A percentile compares a stretch with the other conserved stretches of the same genome.
phyloP scores from a whole-genome alignment of 2,888 invertebrate genomes.

The Leuctra nigra region DNA sequence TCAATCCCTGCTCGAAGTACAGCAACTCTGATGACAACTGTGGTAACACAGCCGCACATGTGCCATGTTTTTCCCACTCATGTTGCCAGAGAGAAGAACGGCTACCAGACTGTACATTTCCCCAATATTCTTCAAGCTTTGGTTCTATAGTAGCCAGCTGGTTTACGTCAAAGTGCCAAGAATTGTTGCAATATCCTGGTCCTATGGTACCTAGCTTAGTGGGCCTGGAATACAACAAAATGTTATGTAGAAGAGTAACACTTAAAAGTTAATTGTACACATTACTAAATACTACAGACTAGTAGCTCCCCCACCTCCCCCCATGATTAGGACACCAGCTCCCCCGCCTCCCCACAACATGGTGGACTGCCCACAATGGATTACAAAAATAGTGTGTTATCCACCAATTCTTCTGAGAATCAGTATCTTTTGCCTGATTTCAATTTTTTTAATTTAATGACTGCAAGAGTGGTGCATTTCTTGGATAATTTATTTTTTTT shows the following conservation, averaged over 20 bases:
- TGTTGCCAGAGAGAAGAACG: conserved; percentile 58
- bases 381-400: too few relatives aligned
- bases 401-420: too few relatives aligned
- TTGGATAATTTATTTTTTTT: too few relatives aligned
- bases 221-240: conserved; percentile 47
- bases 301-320: too few relatives aligned
- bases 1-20: conserved; percentile 60
- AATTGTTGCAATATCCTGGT: conserved; percentile 63
- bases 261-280: not conserved
- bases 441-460: too few relatives aligned
- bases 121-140: conserved; percentile 58
- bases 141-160: conserved; percentile 51
- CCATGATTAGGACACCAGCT: too few relatives aligned
- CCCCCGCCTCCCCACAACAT: too few relatives aligned
- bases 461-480: too few relatives aligned
- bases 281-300: too few relatives aligned
- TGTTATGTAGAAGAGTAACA: not conserved
- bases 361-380: too few relatives aligned
- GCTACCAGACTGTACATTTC: conserved; percentile 58
- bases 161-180: conserved; percentile 57
- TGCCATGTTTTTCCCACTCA: conserved; percentile 80
- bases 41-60: conserved; percentile 58
- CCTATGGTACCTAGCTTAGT: conserved; percentile 59
- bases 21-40: conserved; percentile 54
- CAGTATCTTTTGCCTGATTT: too few relatives aligned